Percentiles rank a stretch among this genome's conserved stretches.
These are phyloP conservation scores for Thryonomys swinderianus DNA, from an alignment of 2,113 vertebrate species.

Conservation along the genomic window DNA sequence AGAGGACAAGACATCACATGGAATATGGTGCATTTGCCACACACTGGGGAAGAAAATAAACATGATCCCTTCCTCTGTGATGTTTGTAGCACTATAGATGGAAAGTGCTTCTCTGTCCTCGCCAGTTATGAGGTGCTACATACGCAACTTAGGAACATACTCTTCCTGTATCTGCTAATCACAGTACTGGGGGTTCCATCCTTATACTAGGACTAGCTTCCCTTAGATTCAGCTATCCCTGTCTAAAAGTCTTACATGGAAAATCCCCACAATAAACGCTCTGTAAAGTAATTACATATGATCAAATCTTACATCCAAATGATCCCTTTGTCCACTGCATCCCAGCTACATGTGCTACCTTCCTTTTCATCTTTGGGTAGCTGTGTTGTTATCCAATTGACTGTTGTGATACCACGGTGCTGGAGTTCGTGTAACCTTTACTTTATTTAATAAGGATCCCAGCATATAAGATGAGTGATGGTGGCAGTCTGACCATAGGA, in stretches of 20 bases:
- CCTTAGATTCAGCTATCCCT: not conserved
- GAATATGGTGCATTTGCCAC: not conserved
- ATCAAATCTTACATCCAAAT: not conserved
- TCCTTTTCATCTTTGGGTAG: too few species aligned
- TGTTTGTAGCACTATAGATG: not conserved
- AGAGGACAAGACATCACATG: not conserved
- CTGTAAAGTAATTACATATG: not conserved
- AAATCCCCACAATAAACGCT: too few species aligned
- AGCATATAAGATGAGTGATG: not conserved
- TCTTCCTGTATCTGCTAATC: not conserved
- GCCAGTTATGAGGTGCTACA: not conserved
- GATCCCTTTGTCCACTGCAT: not conserved
- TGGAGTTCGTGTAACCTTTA: not conserved
- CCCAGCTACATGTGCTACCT: not conserved
- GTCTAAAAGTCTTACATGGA: not conserved
- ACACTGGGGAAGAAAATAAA: not conserved
- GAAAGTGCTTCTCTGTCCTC: not conserved
- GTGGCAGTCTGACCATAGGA: not conserved
- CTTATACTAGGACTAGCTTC: not conserved
- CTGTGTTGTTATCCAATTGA: too few species aligned
- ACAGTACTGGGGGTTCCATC: not conserved
- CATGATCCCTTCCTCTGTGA: fast-evolving
- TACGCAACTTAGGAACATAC: too few species aligned
- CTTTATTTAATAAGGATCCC: not conserved
- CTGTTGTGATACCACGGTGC: not conserved